Evolutionary conservation across 2,113 vertebrate species (phyloP).

Genomic region (Coptodon rendalli): DNA sequence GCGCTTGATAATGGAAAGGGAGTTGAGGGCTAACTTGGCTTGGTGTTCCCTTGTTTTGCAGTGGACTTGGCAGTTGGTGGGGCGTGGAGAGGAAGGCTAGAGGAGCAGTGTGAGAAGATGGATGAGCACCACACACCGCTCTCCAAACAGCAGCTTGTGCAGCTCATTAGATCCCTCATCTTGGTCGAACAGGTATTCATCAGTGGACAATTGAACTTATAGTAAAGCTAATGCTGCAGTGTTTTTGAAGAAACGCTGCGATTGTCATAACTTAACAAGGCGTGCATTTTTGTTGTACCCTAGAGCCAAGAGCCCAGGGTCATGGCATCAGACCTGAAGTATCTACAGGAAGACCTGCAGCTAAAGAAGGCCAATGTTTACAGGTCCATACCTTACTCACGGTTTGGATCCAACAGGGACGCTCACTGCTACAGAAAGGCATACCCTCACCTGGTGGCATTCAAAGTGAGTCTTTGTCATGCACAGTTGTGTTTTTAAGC

Average conservation of each 20-base stretch:
- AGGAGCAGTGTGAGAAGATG: constrained; percentile 39
- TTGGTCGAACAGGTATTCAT: constrained; percentile 58
- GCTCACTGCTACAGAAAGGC: constrained; percentile 75
- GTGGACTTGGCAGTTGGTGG: constrained; percentile 30
- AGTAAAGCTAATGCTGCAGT: background rate
- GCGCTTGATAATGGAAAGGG: background rate
- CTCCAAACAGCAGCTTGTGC: constrained; percentile 63
- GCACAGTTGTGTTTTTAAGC: background rate
- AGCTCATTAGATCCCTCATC: constrained; percentile 64
- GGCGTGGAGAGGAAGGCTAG: constrained; percentile 6
- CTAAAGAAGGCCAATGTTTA: constrained; percentile 68
- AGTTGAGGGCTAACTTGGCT: background rate
- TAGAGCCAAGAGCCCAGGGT: constrained; percentile 45
- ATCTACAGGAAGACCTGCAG: constrained; percentile 67
- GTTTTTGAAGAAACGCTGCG: background rate
- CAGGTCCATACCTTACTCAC: constrained; percentile 70
- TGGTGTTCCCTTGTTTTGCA: background rate
- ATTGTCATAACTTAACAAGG: background rate
- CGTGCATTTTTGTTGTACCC: background rate
- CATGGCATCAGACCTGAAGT: constrained; percentile 51
- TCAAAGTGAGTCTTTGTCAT: constrained; percentile 55
- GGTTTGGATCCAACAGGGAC: constrained; percentile 71
- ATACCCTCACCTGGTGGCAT: constrained; percentile 65
- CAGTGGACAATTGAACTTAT: background rate
- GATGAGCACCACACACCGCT: constrained; percentile 24